A percentile compares a stretch with the other conserved stretches of the same genome.
phyloP scores from a whole-genome alignment of 2,113 vertebrate species.

The Cepphus grylle region DNA sequence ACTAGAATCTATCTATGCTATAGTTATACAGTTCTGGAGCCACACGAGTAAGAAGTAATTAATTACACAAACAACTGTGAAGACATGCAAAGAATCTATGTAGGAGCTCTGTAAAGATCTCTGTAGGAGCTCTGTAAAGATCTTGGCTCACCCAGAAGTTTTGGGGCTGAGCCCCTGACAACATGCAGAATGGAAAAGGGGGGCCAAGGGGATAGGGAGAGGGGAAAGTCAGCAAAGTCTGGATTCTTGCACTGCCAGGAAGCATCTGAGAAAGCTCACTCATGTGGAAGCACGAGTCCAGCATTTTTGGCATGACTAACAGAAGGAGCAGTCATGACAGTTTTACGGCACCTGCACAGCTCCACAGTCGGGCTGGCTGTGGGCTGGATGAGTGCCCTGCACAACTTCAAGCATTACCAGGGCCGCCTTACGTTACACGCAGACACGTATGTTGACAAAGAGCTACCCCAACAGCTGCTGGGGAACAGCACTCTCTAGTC shows the following conservation, averaged over 20 bases:
- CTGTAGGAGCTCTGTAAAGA: constrained; percentile 21
- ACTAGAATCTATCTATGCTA: not conserved
- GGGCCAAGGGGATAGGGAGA: fast-evolving
- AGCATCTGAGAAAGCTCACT: not conserved
- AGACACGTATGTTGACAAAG: fast-evolving
- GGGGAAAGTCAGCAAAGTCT: not conserved
- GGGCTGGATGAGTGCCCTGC: not conserved
- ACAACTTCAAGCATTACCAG: not conserved
- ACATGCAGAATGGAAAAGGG: not conserved
- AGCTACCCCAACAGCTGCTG: not conserved
- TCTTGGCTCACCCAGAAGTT: constrained; percentile 11
- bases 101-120: constrained; percentile 22
- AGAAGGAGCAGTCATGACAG: not conserved
- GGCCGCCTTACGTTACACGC: fast-evolving
- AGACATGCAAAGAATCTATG: constrained; percentile 27
- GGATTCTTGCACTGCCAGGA: not conserved
- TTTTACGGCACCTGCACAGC: not conserved
- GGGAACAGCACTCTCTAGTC: not conserved
- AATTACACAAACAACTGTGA: constrained; percentile 29
- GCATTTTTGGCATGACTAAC: not conserved
- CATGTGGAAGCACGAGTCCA: not conserved
- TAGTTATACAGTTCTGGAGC: not conserved
- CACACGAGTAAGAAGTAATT: not conserved
- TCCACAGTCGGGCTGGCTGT: not conserved
- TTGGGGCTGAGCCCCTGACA: not conserved